Evolutionary conservation across 2,797 vertebrate species (phyloP).

Genomic region (Xyrichtys novacula): DNA sequence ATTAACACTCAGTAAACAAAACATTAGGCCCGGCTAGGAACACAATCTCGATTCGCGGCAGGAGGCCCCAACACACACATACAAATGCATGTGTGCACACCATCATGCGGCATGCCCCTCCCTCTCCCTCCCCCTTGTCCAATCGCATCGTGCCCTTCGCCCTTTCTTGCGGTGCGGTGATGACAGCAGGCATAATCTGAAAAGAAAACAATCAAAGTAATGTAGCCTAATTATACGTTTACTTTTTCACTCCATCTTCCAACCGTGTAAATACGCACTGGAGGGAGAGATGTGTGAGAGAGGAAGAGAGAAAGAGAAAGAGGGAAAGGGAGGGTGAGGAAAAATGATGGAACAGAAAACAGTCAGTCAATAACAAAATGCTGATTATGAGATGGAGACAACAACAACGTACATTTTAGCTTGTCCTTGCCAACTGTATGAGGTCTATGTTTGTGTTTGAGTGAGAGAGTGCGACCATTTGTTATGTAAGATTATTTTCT

Average conservation of each 20-base stretch:
- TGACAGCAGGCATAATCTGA: conserved; percentile 89
- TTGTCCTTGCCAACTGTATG: conserved; percentile 44
- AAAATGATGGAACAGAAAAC: conserved; percentile 47
- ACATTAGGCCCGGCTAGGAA: conserved; percentile 95
- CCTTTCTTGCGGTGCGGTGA: conserved; percentile 79
- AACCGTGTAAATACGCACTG: conserved; percentile 83
- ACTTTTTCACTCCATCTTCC: conserved; percentile 87
- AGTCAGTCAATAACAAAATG: conserved; percentile 74
- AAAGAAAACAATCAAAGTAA: conserved; percentile 91
- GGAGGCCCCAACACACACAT: conserved; percentile 76
- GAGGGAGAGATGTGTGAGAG: conserved; percentile 58
- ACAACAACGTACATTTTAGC: conserved; percentile 75
- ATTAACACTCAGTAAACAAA: conserved; percentile 99
- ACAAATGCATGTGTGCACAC: conserved; percentile 47
- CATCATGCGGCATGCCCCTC: conserved; percentile 55
- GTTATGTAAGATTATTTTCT: conserved; percentile 38
- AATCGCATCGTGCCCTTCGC: conserved; percentile 94
- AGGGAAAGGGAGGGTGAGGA: conserved; percentile 30
- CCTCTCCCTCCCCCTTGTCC: conserved; percentile 88
- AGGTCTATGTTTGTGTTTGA: conserved; percentile 36
- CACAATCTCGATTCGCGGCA: conserved; percentile 95
- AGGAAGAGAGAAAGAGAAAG: conserved; percentile 51
- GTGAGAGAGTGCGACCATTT: conserved; percentile 42
- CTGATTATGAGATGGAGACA: conserved; percentile 66
- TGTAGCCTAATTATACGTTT: conserved; percentile 90